phyloP scores from a whole-genome alignment of 1,140 invertebrate species.

The Bombus picipes region DNA sequence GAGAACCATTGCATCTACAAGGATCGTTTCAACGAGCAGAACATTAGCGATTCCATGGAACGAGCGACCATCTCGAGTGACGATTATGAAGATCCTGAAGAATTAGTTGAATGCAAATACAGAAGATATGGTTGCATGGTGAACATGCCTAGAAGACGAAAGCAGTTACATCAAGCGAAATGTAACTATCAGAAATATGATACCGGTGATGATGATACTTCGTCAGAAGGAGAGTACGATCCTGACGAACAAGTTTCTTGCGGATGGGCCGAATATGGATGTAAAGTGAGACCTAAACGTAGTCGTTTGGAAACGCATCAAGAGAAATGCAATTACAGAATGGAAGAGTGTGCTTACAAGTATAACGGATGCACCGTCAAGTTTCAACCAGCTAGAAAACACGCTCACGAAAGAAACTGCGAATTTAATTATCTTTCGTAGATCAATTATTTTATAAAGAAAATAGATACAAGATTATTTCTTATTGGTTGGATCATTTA shows the following conservation, averaged over 20 bases:
- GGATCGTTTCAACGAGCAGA: conserved; percentile 46
- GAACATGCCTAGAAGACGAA: conserved; percentile 66
- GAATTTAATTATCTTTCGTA: conserved; percentile 36
- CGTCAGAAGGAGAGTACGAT: conserved; percentile 49
- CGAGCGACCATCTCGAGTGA: conserved; percentile 29
- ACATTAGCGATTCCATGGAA: conserved; percentile 37
- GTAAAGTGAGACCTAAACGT: conserved; percentile 65
- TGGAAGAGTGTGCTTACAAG: conserved; percentile 64
- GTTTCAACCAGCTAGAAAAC: conserved; percentile 56
- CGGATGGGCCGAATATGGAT: conserved; percentile 68
- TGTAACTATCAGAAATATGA: conserved; percentile 70
- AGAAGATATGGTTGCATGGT: conserved; percentile 72
- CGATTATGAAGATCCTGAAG: conserved; percentile 52
- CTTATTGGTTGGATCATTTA: neutral
- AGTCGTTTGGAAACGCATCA: conserved; percentile 61
- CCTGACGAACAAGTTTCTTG: conserved; percentile 64
- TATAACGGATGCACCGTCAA: conserved; percentile 62
- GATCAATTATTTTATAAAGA: neutral
- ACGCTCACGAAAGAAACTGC: conserved; percentile 65
- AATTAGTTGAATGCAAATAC: conserved; percentile 70
- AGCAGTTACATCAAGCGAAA: conserved; percentile 71
- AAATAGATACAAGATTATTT: neutral
- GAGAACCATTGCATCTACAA: conserved; percentile 73
- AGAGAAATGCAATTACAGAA: conserved; percentile 73
- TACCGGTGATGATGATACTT: neutral